These are phyloP conservation scores for Dryococelus australis DNA, from an alignment of 2,888 invertebrate species.

Conservation along the genomic window DNA sequence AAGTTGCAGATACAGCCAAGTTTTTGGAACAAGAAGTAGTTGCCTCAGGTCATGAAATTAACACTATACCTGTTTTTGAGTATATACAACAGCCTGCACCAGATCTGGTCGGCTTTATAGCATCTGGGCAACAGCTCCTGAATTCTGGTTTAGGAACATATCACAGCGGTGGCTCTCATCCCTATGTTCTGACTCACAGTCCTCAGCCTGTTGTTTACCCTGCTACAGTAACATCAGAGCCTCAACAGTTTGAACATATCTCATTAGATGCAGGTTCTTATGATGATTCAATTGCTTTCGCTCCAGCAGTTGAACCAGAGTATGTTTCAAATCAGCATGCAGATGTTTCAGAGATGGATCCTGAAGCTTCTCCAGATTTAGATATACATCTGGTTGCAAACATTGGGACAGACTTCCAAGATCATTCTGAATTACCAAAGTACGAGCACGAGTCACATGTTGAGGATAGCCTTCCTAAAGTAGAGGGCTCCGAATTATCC, in stretches of 20 bases:
- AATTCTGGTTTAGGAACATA: constrained; percentile 62
- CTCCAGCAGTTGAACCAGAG: constrained; percentile 30
- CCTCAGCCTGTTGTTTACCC: constrained; percentile 35
- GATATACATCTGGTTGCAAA: not conserved
- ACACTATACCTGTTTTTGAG: constrained; percentile 52
- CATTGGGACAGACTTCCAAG: not conserved
- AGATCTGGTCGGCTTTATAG: constrained; percentile 62
- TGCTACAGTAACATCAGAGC: constrained; percentile 26
- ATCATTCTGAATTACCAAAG: not conserved
- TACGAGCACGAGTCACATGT: not conserved
- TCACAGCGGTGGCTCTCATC: constrained; percentile 49
- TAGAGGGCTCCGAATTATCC: not conserved
- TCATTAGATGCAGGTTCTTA: constrained; percentile 20
- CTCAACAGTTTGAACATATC: constrained; percentile 24
- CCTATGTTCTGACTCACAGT: constrained; percentile 35
- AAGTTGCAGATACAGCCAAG: constrained; percentile 20
- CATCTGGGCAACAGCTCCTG: constrained; percentile 59
- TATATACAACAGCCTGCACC: constrained; percentile 62
- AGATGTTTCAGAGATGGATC: constrained; percentile 20
- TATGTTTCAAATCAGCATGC: constrained; percentile 25
- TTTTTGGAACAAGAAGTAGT: constrained; percentile 36
- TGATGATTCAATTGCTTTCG: constrained; percentile 26
- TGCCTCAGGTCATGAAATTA: constrained; percentile 32
- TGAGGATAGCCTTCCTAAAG: not conserved
- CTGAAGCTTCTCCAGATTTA: not conserved